phyloP scores from a whole-genome alignment of 2,888 invertebrate genomes.

The Pyrochroa serraticornis region DNA sequence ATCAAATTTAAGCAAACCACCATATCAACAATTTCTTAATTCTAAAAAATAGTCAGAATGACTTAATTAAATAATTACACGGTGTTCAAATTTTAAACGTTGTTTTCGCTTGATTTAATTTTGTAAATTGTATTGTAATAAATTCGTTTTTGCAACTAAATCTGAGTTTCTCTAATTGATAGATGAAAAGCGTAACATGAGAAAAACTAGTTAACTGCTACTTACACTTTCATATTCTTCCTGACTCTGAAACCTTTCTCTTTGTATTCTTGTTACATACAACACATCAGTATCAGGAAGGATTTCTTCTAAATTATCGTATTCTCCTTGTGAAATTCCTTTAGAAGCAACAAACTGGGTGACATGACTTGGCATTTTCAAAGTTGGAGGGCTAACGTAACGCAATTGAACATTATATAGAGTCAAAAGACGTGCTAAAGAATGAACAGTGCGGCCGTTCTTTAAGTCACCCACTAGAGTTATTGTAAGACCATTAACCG shows the following conservation, averaged over 20 bases:
- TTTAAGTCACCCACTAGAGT: conserved; percentile 98
- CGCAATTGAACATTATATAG: conserved; percentile 91
- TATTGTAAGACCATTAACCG: conserved; percentile 95
- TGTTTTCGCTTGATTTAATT: no score
- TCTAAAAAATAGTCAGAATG: no score
- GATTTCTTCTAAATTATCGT: conserved; percentile 79
- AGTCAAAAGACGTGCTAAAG: conserved; percentile 90
- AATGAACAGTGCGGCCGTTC: conserved; percentile 98
- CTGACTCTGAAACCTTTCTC: conserved; percentile 83
- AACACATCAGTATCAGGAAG: conserved; percentile 94
- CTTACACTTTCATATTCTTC: conserved; percentile 86
- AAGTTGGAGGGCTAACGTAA: conserved; percentile 86
- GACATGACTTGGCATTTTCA: conserved; percentile 92
- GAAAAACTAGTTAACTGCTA: neutral
- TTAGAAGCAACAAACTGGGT: conserved; percentile 77
- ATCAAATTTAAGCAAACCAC: no score
- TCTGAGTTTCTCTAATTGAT: no score
- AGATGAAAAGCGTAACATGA: no score
- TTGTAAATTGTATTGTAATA: no score
- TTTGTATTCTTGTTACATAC: conserved; percentile 98
- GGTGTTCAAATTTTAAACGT: no score
- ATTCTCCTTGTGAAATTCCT: conserved; percentile 78
- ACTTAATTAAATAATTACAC: no score
- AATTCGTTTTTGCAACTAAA: no score
- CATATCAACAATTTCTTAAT: no score